Conservation (phyloP, 1,140 invertebrate genomes). For the Saccostrea echinata region DNA sequence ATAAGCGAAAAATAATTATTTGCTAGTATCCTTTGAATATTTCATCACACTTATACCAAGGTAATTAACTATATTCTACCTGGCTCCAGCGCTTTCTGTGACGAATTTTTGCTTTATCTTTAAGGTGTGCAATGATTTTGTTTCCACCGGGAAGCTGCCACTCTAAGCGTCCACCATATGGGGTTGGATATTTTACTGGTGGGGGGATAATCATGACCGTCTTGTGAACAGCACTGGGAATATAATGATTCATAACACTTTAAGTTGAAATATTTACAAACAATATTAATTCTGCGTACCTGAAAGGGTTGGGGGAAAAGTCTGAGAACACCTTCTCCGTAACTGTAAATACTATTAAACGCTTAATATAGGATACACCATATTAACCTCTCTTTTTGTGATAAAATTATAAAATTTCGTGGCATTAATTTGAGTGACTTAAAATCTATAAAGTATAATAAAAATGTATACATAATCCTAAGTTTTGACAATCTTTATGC, state of each 20-base stretch:
- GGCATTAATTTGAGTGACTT: not conserved
- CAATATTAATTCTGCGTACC: too few species aligned
- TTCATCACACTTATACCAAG: too few species aligned
- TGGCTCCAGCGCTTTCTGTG: conserved; percentile 87
- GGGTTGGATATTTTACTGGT: conserved; percentile 95
- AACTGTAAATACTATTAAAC: not conserved
- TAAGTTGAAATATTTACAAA: too few species aligned
- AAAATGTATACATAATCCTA: too few species aligned
- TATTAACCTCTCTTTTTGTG: not conserved
- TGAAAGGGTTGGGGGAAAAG: too few species aligned
- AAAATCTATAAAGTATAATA: too few species aligned
- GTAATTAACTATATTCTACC: conserved; percentile 59
- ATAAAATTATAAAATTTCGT: not conserved
- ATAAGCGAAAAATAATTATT: too few species aligned
- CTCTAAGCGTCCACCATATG: conserved; percentile 95
- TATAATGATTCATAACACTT: not conserved
- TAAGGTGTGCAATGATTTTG: conserved; percentile 97
- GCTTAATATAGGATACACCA: not conserved
- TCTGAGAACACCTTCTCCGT: not conserved
- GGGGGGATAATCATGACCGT: conserved; percentile 83
- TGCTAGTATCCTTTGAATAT: too few species aligned
- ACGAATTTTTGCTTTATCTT: conserved; percentile 97
- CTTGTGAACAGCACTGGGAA: conserved; percentile 89
- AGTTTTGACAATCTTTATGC: too few species aligned
- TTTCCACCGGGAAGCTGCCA: conserved; percentile 99